phyloP scores from a whole-genome alignment of 2,888 invertebrate genomes.

The Pandemis corylana region DNA sequence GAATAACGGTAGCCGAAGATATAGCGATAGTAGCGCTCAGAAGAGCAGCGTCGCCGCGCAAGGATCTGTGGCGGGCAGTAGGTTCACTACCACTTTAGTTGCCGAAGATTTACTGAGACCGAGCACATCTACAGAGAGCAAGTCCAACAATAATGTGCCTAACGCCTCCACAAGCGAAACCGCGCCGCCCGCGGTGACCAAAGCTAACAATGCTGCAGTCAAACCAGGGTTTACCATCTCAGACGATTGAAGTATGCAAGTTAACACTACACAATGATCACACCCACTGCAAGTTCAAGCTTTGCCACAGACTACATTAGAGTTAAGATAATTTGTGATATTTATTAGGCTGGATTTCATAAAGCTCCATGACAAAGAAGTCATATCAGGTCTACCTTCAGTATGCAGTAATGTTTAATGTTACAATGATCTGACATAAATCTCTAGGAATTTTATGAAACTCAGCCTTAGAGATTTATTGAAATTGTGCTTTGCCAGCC shows the following conservation, averaged over 20 bases:
- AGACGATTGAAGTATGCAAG: constrained; percentile 51
- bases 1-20: constrained; percentile 72
- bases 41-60: constrained; percentile 61
- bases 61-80: constrained; percentile 59
- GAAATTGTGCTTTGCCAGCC: constrained; percentile 7
- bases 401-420: too few relatives aligned
- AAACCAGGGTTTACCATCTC: constrained; percentile 73
- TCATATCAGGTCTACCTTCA: not conserved
- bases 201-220: constrained; percentile 64
- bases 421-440: not conserved
- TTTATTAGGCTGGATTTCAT: constrained; percentile 17
- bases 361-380: not conserved
- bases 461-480: not conserved
- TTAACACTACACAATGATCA: not conserved
- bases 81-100: constrained; percentile 77
- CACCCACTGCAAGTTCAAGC: constrained; percentile 35
- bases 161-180: constrained; percentile 47
- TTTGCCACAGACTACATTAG: constrained; percentile 22
- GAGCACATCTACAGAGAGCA: constrained; percentile 59
- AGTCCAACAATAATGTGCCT: constrained; percentile 55
- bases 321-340: constrained; percentile 39
- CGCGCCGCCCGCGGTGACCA: constrained; percentile 64
- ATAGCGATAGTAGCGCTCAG: constrained; percentile 73
- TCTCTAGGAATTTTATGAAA: not conserved
- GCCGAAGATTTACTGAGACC: constrained; percentile 65